Evolutionary conservation across 2,113 vertebrate genomes (phyloP), one percentile per base, ranked within the genome.

Genomic region (Solea senegalensis): DNA sequence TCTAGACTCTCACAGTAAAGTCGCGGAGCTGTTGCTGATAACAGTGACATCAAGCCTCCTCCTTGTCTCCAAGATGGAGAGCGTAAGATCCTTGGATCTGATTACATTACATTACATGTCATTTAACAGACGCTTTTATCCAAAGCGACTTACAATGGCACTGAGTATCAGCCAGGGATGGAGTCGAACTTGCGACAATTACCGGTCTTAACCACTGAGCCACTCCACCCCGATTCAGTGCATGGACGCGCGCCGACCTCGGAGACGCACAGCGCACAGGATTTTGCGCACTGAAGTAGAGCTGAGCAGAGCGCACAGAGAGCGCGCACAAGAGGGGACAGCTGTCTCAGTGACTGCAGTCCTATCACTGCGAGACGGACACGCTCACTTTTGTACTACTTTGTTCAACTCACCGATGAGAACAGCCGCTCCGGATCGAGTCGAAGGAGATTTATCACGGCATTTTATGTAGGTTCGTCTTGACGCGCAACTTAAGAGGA

Each of bases 281-380:
- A 72, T 82, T 85, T 84, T 88, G 81, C 88, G 86, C 88, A 81
- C 82, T 80, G 72, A 85, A 78, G 65, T 28, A 8, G 69, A 78
- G 78, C 81, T 28, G 77, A 80, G 48, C 66, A 65, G 78, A 74
- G 77, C 61, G 76, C 65, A 55, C 73, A 51, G 64, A 51, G 69
- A 83, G 80, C 61, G 76, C 65, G 52, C 74, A 48, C 60, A 51
- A 6, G 67, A 66, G 72, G 65, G 80, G 43, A 74, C 77, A 52
- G 78, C 60, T 58, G 68, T 34, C 49, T 56, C 48, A 46, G 62
- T 52, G 66, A 59, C 86, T 76, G 81, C 81, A 72, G 81, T 65
- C 71, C 59, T 58, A 46, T 13, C 76, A 39, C 69, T 46, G 69
- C 81, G 74, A 82, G 61, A 65, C 70, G 46, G 66, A 56, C 67